phyloP scores from a whole-genome alignment of 2,797 vertebrate genomes.

The Mionectes olivaceus region DNA sequence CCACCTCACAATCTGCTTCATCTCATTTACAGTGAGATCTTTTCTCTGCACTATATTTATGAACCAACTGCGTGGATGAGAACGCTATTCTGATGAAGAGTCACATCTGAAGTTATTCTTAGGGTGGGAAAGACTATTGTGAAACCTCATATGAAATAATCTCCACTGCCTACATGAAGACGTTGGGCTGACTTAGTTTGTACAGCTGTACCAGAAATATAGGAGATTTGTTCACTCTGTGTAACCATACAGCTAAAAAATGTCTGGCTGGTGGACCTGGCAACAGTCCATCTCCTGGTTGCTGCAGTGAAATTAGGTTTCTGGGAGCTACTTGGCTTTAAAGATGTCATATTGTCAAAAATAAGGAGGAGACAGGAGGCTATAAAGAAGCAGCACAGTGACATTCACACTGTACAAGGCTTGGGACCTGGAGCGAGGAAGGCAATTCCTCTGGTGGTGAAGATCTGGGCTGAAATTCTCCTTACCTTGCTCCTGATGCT shows the following conservation, averaged over 20 bases:
- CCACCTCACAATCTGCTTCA: slow-evolving; percentile 14
- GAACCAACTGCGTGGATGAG: neutral
- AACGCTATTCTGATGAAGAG: slow-evolving; percentile 14
- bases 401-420: neutral
- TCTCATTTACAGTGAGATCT: neutral
- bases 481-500: neutral
- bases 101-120: slow-evolving; percentile 45
- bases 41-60: neutral
- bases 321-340: neutral
- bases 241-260: neutral
- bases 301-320: neutral
- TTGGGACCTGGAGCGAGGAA: neutral
- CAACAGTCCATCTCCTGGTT: neutral
- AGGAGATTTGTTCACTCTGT: neutral
- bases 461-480: neutral
- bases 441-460: neutral
- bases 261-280: neutral
- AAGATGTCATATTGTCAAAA: neutral
- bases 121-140: slow-evolving; percentile 1
- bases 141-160: neutral
- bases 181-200: neutral
- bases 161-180: neutral
- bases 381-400: neutral
- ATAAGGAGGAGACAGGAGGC: neutral
- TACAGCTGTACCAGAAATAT: slow-evolving; percentile 5